Base-by-base conservation (phyloP, 2,113 vertebrate species). In the Desmodus rotundus region DNA sequence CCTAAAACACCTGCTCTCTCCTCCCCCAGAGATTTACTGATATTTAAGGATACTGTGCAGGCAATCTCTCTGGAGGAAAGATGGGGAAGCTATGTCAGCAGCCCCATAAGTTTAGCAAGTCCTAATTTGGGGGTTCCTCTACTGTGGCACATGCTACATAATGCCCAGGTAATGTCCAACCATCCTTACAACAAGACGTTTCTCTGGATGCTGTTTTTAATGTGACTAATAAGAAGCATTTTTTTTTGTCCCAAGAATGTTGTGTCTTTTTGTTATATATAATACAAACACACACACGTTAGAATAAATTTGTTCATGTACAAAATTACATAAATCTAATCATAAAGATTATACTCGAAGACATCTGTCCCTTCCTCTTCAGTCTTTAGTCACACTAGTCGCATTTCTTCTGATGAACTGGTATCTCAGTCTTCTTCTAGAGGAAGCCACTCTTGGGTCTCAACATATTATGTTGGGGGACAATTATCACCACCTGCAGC, bases 1-100 rank as follows among this genome's bases (percentile, higher is more conserved):
- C 2, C 13, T 3, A n/a, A 77, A 38, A 76, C 0, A 5, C 0
- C 41, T 54, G 31, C 19, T 19, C 6, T 19, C 41, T 43, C n/a
- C 17, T 63, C 14, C 1, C 16, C 10, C 12, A 24, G 7, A 38
- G 13, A 76, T 4, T 52, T 24, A 14, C 74, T 68, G 28, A 45
- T 61, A 45, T 19, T 63, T 61, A 67, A 43, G 3, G 4, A 0
- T n/a, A 38, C 13, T 1, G 3, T 80, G 36, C 56, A 52, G 31
- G 63, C 15, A 63, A 10, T 54, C 15, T 78, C 7, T 41, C 14
- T 36, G 36, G 61, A 83, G 31, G 20, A 3, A 24, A 56, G 5
- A 7, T 6, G 15, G 31, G 3, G 16, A 63, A 72, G 43, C 14
- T 33, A 36, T 28, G 2, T 1, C 28, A 28, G 31, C 19, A 80